Evolutionary conservation across 2,797 vertebrate genomes (phyloP).

Genomic region (Rhabdomys pumilio): DNA sequence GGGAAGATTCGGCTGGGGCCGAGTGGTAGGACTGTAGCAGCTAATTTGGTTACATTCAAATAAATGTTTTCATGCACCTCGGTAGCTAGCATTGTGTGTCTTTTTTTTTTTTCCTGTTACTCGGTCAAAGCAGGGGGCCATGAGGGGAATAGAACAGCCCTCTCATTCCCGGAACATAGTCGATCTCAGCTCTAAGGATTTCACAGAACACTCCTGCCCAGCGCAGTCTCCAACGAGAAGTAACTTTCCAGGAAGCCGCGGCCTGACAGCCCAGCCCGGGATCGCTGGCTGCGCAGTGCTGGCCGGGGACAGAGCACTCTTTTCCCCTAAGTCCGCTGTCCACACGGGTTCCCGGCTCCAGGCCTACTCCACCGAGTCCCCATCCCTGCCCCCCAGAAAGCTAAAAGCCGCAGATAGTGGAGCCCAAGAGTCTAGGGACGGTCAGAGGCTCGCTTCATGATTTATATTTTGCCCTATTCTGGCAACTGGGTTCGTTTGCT

Average conservation of each 20-base stretch:
- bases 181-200: slow-evolving; percentile 83
- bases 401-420: background rate
- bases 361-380: background rate
- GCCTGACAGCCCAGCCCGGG: slow-evolving; percentile 62
- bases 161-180: slow-evolving; percentile 86
- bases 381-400: background rate
- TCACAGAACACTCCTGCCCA: slow-evolving; percentile 83
- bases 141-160: slow-evolving; percentile 82
- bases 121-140: slow-evolving; percentile 79
- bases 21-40: background rate
- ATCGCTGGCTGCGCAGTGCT: slow-evolving; percentile 33
- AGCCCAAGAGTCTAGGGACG: slow-evolving; percentile 1
- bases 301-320: background rate
- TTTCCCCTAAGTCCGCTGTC: slow-evolving; percentile 63
- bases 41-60: slow-evolving; percentile 75
- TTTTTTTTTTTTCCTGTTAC: slow-evolving; percentile 67
- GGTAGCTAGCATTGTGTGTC: slow-evolving; percentile 75
- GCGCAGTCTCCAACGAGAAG: slow-evolving; percentile 80
- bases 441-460: background rate
- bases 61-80: slow-evolving; percentile 70
- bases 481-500: background rate
- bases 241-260: slow-evolving; percentile 86
- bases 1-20: slow-evolving; percentile 33
- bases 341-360: background rate
- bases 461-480: slow-evolving; percentile 18